Base-by-base conservation (phyloP, 1,140 invertebrate genomes). In the Arion vulgaris region DNA sequence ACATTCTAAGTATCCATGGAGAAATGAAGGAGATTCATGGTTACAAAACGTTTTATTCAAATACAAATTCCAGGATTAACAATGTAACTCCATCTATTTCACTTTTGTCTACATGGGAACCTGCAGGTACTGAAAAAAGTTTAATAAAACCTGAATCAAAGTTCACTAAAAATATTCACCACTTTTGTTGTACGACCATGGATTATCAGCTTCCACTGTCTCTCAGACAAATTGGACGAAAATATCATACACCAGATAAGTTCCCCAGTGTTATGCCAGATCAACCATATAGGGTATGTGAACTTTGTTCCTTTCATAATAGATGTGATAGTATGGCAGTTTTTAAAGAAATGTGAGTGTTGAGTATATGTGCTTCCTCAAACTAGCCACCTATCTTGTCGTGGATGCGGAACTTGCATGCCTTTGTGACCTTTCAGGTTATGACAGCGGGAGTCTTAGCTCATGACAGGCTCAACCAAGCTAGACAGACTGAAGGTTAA, bases 111-210 rank as follows among this genome's bases (percentile, higher is more conserved):
- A 85, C 86, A 28, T 88, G 87, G 87, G 84, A 83, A 78, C 85
- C 87, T 28, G 78, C 81, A n/a, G 80, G 36, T n/a, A 2, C 38
- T 15, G 53, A 74, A 28, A 39, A 74, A 71, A 62, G 38, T 41
- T n/a, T n/a, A 68, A 81, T 19, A 68, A 72, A n/a, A 66, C 78
- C 28, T 17, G n/a, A 69, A 26, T 81, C 15, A 28, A 38, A 77
- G 57, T 83, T 81, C 28, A 49, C 71, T 0, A 85, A 85, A 41
- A 89, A 76, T 69, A 86, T 91, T 32, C 90, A 91, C 82, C 89
- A 91, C 80, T 91, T 90, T 84, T 91, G 90, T 78, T 88, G 84
- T 19, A 85, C 85, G 75, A 88, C 87, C 4, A 71, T 79, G 11
- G 88, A 87, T 23, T 87, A 86, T 57, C 89, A 90, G 83, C 85